phyloP scores from a whole-genome alignment of 2,888 invertebrate genomes.

The Drosophila neutralis region DNA sequence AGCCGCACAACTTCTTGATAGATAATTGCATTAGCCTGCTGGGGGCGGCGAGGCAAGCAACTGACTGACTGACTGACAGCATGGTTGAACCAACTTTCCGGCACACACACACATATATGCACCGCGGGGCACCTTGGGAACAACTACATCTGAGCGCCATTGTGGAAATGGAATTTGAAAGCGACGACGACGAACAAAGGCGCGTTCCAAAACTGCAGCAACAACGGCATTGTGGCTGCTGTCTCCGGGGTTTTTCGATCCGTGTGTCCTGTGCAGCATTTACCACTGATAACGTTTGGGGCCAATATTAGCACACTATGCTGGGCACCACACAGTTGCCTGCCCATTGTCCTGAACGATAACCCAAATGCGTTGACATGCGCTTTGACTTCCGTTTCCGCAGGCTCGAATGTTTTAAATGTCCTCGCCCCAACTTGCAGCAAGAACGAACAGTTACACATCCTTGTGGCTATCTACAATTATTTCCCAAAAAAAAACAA shows the following conservation, averaged over 20 bases:
- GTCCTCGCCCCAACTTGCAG: neutral
- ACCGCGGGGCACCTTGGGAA: conserved; percentile 11
- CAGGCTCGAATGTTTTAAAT: conserved; percentile 22
- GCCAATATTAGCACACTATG: conserved; percentile 47
- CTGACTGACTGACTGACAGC: conserved; percentile 7
- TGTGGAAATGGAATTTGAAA: conserved; percentile 45
- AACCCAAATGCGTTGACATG: conserved; percentile 61
- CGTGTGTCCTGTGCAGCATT: conserved; percentile 26
- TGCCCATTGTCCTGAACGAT: conserved; percentile 56
- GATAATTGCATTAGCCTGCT: conserved; percentile 59
- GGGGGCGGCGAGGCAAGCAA: neutral
- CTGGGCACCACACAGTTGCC: conserved; percentile 35
- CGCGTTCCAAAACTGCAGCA: conserved; percentile 11
- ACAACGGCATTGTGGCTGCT: conserved; percentile 28
- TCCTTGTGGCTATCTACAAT: neutral
- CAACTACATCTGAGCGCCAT: conserved; percentile 56
- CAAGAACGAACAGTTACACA: neutral
- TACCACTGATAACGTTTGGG: conserved; percentile 42
- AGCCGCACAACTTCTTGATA: conserved; percentile 37
- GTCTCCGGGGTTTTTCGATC: conserved; percentile 4
- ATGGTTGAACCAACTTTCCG: conserved; percentile 64
- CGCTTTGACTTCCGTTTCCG: conserved; percentile 55
- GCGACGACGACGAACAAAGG: conserved; percentile 22
- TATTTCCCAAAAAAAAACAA: neutral
- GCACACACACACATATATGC: conserved; percentile 20